Base-by-base conservation (phyloP, 2,888 invertebrate species). In the Tachina fera region DNA sequence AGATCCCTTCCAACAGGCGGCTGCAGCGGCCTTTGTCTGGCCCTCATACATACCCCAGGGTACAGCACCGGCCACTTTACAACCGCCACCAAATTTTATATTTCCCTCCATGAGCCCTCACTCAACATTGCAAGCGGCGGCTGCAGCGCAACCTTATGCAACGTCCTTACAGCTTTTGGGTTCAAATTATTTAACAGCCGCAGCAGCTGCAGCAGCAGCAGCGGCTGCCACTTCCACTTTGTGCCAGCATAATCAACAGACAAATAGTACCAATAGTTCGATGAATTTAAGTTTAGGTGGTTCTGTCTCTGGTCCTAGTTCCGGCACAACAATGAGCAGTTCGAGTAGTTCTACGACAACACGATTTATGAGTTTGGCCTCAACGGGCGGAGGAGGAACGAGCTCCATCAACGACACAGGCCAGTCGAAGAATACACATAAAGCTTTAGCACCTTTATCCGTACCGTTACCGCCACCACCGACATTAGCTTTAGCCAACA, bases 131-230 rank as follows among this genome's bases (percentile, higher is more conserved):
- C 89, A 90, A 84, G 87, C 89, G 51, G 86, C 86, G 10, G 86
- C 86, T 56, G 86, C 86, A 47, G 87, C 90, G 41, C 90, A 90
- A 8, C 87, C 91, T 41, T 92, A 90, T 84, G 89, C 91, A 45
- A 90, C 96, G 76, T 94, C 96, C 11, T 93, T 96, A 53, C 95
- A 96, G 80, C 94, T 96, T 45, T 92, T 95, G 74, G 93, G 94
- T 85, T 94, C 94, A 39, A 94, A 95, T 53, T 94, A 95, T 87
- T 92, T 94, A 88, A 91, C 94, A 11, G 94, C 95, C 1, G 87
- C 88, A 13, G 87, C 88, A 31, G 90, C 91, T 6, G 89, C 91
- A 45, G 89, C 90, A 39, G 93, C 93, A 10, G 89, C 89, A 22
- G 89, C 90, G 2, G 91, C 92, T 6, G 93, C 94, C 86, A 92